Conservation (phyloP, 2,888 invertebrate genomes). For the Nebria salina region DNA sequence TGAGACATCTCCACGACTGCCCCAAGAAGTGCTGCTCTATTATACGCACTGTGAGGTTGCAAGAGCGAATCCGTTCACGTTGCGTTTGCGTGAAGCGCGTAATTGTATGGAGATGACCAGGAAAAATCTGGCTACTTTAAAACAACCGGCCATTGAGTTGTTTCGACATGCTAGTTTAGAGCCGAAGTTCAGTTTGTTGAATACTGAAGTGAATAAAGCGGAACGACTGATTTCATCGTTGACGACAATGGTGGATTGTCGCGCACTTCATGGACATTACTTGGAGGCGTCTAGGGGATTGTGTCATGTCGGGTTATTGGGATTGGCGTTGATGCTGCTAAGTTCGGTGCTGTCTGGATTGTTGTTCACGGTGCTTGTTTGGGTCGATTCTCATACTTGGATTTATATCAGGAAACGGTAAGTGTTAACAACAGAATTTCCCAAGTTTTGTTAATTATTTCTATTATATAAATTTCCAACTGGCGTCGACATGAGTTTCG, state of each 20-base stretch:
- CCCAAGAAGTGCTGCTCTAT: slow-evolving; percentile 74
- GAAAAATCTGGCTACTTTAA: slow-evolving; percentile 64
- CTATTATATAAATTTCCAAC: background rate
- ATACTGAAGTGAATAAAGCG: slow-evolving; percentile 81
- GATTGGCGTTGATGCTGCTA: slow-evolving; percentile 84
- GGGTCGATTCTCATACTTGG: slow-evolving; percentile 97
- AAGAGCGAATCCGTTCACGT: slow-evolving; percentile 83
- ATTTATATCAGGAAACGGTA: slow-evolving; percentile 93
- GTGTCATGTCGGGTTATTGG: slow-evolving; percentile 85
- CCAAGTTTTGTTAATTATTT: background rate
- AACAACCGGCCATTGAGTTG: slow-evolving; percentile 64
- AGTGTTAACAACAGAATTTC: slow-evolving; percentile 52
- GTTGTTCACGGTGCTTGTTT: slow-evolving; percentile 89
- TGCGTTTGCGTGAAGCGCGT: slow-evolving; percentile 80
- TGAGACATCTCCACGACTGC: slow-evolving; percentile 66
- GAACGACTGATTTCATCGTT: slow-evolving; percentile 75
- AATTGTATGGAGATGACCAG: slow-evolving; percentile 69
- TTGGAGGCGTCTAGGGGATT: slow-evolving; percentile 80
- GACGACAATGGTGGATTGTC: slow-evolving; percentile 82
- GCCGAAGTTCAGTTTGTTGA: slow-evolving; percentile 79
- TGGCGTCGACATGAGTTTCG: too few species aligned
- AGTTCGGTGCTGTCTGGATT: slow-evolving; percentile 89
- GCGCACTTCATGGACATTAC: slow-evolving; percentile 84
- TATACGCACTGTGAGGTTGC: slow-evolving; percentile 86
- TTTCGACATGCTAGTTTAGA: slow-evolving; percentile 69